These are phyloP conservation scores for Centrocercus urophasianus DNA, from an alignment of 2,113 vertebrate genomes.

Conservation along the genomic window DNA sequence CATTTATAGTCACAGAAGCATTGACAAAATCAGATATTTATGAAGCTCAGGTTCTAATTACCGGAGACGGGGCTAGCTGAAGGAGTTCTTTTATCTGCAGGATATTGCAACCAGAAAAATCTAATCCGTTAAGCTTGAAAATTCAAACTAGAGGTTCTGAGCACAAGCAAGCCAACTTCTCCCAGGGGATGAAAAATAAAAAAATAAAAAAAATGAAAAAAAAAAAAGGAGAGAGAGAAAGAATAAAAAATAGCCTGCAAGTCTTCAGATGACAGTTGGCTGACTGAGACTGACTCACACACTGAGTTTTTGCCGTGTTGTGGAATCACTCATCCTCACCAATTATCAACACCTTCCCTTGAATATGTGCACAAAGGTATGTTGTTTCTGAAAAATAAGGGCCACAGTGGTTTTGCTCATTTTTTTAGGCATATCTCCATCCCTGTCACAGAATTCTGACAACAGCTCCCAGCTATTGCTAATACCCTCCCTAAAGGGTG, in stretches of 20 bases:
- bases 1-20: not conserved
- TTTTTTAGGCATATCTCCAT: not conserved
- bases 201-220: too few relatives aligned
- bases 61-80: not conserved
- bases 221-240: not conserved
- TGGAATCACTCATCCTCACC: not conserved
- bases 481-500: not conserved
- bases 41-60: not conserved
- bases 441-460: not conserved
- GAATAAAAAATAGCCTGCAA: accelerated
- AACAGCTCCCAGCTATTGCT: accelerated
- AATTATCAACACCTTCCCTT: not conserved
- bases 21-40: not conserved
- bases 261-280: not conserved
- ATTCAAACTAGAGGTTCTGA: not conserved
- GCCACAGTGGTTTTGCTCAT: not conserved
- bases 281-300: not conserved
- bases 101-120: not conserved
- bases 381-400: not conserved
- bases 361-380: not conserved
- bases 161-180: not conserved
- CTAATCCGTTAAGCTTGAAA: not conserved
- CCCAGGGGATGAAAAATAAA: accelerated
- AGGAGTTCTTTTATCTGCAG: not conserved
- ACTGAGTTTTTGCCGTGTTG: not conserved